A percentile compares a stretch with the other conserved stretches of the same genome.
phyloP scores from a whole-genome alignment of 1,140 invertebrate species.

The Drosophila subobscura region DNA sequence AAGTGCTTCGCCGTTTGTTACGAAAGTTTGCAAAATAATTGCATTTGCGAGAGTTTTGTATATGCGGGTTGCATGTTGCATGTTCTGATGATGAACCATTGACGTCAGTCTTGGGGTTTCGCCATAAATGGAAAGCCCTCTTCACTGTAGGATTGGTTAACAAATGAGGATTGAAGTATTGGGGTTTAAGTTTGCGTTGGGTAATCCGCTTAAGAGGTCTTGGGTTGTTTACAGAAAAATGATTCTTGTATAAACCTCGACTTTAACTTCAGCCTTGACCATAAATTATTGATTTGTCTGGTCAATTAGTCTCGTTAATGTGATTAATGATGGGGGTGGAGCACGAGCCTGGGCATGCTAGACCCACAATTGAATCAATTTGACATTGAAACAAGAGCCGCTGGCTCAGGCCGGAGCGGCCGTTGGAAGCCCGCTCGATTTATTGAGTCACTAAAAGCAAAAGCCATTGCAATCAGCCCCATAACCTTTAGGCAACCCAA shows the following conservation, averaged over 20 bases:
- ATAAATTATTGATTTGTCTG: conserved; percentile 39
- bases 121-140: no score
- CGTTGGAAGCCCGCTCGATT: conserved; percentile 1
- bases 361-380: conserved; percentile 40
- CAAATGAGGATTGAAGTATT: neutral
- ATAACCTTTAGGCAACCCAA: conserved; percentile 28
- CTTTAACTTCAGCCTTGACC: conserved; percentile 1
- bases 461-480: conserved; percentile 28
- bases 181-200: neutral
- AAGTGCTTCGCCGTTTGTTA: neutral
- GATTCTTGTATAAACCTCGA: neutral
- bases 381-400: conserved; percentile 5
- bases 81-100: conserved; percentile 4
- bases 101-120: conserved; percentile 29
- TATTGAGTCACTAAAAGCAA: conserved; percentile 36
- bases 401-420: no score
- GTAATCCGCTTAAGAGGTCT: conserved; percentile 8
- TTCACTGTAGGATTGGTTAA: neutral
- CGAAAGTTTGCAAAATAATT: conserved; percentile 26
- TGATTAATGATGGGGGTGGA: conserved; percentile 35
- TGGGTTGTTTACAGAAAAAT: neutral
- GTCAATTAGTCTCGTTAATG: conserved; percentile 54
- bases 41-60: conserved; percentile 2
- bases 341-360: neutral
- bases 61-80: neutral